Percentiles rank a stretch among this genome's conserved stretches.
phyloP scores from a whole-genome alignment of 2,113 vertebrate genomes.

The Casuarius casuarius region DNA sequence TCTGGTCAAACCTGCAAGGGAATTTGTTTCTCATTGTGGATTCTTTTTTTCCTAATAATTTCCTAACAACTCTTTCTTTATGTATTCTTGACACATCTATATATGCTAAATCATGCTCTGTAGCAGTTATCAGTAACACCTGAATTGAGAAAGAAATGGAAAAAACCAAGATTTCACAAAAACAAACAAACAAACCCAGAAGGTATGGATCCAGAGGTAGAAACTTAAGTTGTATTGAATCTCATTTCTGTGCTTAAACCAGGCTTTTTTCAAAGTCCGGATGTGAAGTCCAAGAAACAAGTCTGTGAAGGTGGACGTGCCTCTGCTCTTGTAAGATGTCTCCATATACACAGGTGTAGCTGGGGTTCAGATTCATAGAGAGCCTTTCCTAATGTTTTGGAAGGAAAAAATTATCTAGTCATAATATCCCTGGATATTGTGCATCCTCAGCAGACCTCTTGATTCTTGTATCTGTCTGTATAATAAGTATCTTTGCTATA shows the following conservation, averaged over 20 bases:
- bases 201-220: background rate
- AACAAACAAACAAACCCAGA: background rate
- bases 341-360: background rate
- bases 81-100: background rate
- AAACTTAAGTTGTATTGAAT: background rate
- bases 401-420: background rate
- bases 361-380: background rate
- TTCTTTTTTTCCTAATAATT: background rate
- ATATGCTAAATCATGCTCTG: background rate
- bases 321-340: background rate
- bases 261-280: background rate
- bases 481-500: background rate
- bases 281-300: background rate
- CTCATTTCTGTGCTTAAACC: background rate
- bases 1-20: background rate
- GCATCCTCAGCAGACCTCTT: background rate
- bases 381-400: background rate
- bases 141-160: background rate
- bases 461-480: background rate
- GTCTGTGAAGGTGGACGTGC: background rate
- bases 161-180: background rate
- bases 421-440: background rate
- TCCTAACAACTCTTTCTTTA: background rate
- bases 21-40: background rate
- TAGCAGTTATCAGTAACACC: background rate